Conservation (phyloP, 1,140 invertebrate genomes). For the Dinothrombium tinctorium region DNA sequence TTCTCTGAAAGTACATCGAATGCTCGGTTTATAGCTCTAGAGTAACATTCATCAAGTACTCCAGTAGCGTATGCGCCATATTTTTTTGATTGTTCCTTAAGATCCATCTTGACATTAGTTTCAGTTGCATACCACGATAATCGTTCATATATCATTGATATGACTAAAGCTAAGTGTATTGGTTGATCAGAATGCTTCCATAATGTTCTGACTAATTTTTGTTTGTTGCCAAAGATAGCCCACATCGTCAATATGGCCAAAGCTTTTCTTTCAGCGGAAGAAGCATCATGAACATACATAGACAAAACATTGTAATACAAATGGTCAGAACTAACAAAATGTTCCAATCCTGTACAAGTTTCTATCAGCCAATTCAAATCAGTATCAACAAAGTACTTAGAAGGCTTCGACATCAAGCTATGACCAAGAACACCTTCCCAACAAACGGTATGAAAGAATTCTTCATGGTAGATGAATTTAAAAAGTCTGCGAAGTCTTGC, state of each 20-base stretch:
- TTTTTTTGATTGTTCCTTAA: conserved; percentile 18
- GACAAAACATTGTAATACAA: conserved; percentile 19
- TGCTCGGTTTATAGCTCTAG: conserved; percentile 18
- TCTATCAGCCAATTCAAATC: conserved; percentile 17
- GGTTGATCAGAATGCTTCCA: conserved; percentile 25
- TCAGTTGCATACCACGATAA: conserved; percentile 15
- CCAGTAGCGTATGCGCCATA: conserved; percentile 24
- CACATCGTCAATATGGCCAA: conserved; percentile 18
- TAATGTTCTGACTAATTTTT: conserved; percentile 21
- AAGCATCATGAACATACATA: conserved; percentile 17
- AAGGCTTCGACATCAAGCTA: background rate
- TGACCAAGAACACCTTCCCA: conserved; percentile 19
- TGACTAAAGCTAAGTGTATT: conserved; percentile 23
- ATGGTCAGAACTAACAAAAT: conserved; percentile 22
- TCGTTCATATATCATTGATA: conserved; percentile 17
- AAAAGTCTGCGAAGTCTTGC: conserved; percentile 20
- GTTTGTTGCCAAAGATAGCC: conserved; percentile 18
- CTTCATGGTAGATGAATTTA: conserved; percentile 20
- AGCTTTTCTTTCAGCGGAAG: conserved; percentile 21
- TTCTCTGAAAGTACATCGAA: conserved; percentile 20
- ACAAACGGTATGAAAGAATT: conserved; percentile 24
- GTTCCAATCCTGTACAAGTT: conserved; percentile 18
- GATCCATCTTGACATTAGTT: conserved; percentile 14
- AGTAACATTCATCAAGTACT: conserved; percentile 22
- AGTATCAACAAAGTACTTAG: conserved; percentile 15